phyloP scores from a whole-genome alignment of 92 coral and sea anemone genomes.

The Epizoanthus scotinus region DNA sequence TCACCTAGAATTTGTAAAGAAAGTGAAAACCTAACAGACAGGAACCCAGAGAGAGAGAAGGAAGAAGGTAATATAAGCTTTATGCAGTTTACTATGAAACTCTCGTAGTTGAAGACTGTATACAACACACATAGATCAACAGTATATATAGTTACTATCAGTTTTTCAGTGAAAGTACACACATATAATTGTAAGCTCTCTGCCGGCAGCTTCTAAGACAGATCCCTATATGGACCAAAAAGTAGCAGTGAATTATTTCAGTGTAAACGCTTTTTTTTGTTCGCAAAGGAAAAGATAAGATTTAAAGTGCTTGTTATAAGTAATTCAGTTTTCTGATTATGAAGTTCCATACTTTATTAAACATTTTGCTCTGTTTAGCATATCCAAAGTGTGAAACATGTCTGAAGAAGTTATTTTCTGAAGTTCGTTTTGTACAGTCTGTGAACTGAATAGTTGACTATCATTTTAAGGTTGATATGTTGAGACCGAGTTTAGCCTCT shows the following conservation, averaged over 20 bases:
- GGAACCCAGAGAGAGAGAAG: neutral
- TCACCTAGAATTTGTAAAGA: neutral
- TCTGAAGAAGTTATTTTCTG: neutral
- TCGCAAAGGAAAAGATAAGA: neutral
- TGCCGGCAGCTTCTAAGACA: neutral
- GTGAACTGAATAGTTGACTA: neutral
- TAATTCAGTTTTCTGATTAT: constrained; percentile 3
- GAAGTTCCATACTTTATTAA: constrained; percentile 6
- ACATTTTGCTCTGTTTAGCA: constrained; percentile 6
- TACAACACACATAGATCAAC: too few species aligned
- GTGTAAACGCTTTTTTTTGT: too few species aligned
- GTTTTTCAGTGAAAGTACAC: too few species aligned
- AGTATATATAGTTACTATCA: too few species aligned
- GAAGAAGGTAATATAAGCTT: constrained; percentile 20
- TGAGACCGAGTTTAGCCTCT: too few species aligned
- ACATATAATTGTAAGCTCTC: too few species aligned
- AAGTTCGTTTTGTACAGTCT: neutral
- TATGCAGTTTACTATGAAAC: neutral
- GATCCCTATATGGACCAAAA: neutral
- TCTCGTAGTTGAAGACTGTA: too few species aligned
- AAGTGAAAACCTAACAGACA: neutral
- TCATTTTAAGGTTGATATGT: too few species aligned
- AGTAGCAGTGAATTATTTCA: neutral
- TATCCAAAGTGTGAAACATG: neutral
- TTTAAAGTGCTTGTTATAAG: neutral